These are phyloP conservation scores for Ceratothoa steindachneri DNA, from an alignment of 2,888 invertebrate genomes.

Conservation along the genomic window DNA sequence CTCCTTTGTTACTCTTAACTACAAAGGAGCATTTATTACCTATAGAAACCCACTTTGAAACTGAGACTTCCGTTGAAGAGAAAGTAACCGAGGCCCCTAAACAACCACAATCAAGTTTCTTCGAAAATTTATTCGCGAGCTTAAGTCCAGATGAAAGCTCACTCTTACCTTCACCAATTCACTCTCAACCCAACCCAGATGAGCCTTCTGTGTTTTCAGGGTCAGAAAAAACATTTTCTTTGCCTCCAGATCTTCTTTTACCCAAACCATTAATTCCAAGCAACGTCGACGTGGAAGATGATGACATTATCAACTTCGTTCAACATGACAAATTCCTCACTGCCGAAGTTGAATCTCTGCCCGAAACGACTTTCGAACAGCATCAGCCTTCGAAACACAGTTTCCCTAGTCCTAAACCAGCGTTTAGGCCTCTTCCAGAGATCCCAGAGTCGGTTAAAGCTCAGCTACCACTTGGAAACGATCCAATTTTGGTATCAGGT, in stretches of 20 bases:
- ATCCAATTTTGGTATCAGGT: conserved; percentile 45
- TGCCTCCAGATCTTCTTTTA: conserved; percentile 14
- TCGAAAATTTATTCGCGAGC: conserved; percentile 6
- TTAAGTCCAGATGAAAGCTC: neutral
- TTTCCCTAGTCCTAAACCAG: neutral
- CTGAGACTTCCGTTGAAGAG: neutral
- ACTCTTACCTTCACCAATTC: neutral
- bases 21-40: neutral
- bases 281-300: neutral
- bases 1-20: neutral
- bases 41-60: neutral
- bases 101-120: neutral
- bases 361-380: conserved; percentile 17
- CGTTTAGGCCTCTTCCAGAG: conserved; percentile 21
- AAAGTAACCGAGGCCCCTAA: neutral
- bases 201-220: no score
- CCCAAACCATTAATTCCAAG: conserved; percentile 17
- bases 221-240: neutral
- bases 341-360: conserved; percentile 9
- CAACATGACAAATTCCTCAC: conserved; percentile 25
- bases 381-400: neutral
- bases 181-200: neutral
- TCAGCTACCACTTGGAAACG: conserved; percentile 36
- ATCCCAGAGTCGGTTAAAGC: conserved; percentile 37
- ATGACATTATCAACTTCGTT: conserved; percentile 31